Evolutionary conservation across 2,113 vertebrate genomes (phyloP), one percentile per base, ranked within the genome.

Genomic region (Poeciliopsis retropinna): DNA sequence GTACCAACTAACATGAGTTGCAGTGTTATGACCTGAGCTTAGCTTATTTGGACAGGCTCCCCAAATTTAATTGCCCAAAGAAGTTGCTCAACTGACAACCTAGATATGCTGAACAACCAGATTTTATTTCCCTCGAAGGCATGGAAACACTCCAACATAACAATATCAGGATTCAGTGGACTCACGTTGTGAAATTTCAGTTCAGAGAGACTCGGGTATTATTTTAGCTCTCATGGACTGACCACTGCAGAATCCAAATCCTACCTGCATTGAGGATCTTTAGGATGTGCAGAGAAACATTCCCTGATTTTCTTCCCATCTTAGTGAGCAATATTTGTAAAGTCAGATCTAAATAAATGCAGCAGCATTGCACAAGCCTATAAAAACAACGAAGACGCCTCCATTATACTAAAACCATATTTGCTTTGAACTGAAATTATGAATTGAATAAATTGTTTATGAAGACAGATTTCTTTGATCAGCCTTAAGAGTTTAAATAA

Each of bases 381-480:
- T 29, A 13, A 13, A 61, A 61, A 61, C 60, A 14, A 29, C 19
- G 14, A 31, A 30, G 61, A 63, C 9, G 28, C 28, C 60, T 28
- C 29, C 28, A 29, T 30, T 41, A 28, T 12, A 14, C 14, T 29
- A 25, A 44, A 44, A 28, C 14, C 14, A 67, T 28, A 57, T 57
- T 57, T 57, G 9, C 8, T 57, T 25, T 57, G 1, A 1, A 57
- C 7, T 57, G 22, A 25, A 25, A 17, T 63, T 14, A 37, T 11
- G 34, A 41, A 28, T 13, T 44, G 19, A 57, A 11, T 57, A n/a
- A 57, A 19, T 67, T 44, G 37, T 14, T 22, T 9, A 64, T 34
- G 51, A 44, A 67, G 13, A 64, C 67, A 5, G 63, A 71, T 34
- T 31, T 14, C 25, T 73, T 76, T 47, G 61, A 41, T 27, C 13